These are phyloP conservation scores for Stenopsyche tienmushanensis DNA, from an alignment of 1,140 invertebrate genomes.

Conservation along the genomic window DNA sequence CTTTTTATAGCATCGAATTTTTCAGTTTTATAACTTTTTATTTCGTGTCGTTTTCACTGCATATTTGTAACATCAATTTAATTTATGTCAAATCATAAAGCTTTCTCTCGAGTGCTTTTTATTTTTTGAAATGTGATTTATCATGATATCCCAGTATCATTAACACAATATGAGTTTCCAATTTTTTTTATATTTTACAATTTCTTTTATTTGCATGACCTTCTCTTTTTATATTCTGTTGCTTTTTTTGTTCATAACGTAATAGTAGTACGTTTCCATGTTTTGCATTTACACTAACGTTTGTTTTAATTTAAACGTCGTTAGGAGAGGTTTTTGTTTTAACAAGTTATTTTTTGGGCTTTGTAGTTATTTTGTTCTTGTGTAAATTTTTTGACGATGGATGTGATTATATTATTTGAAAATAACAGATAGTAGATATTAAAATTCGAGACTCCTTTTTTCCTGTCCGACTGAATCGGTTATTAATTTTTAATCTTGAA, in stretches of 20 bases:
- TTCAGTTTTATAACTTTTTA: no score
- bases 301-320: background rate
- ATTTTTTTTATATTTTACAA: constrained; percentile 22
- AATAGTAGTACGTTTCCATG: background rate
- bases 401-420: no score
- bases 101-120: constrained; percentile 12
- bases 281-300: constrained; percentile 9
- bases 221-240: constrained; percentile 16
- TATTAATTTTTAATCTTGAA: no score
- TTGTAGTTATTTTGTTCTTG: constrained; percentile 1
- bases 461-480: no score
- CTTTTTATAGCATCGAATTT: no score
- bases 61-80: background rate
- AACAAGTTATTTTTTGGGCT: background rate
- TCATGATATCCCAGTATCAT: constrained; percentile 34
- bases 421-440: no score
- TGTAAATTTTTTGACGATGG: no score
- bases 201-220: constrained; percentile 31
- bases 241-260: constrained; percentile 13
- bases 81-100: background rate
- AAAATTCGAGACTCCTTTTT: no score
- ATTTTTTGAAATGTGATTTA: constrained; percentile 25
- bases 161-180: constrained; percentile 12
- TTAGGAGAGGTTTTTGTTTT: constrained; percentile 1
- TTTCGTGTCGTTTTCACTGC: background rate